Evolutionary conservation across 2,888 invertebrate genomes (phyloP), one percentile per base, ranked within the genome.

Genomic region (Sycophila texana): DNA sequence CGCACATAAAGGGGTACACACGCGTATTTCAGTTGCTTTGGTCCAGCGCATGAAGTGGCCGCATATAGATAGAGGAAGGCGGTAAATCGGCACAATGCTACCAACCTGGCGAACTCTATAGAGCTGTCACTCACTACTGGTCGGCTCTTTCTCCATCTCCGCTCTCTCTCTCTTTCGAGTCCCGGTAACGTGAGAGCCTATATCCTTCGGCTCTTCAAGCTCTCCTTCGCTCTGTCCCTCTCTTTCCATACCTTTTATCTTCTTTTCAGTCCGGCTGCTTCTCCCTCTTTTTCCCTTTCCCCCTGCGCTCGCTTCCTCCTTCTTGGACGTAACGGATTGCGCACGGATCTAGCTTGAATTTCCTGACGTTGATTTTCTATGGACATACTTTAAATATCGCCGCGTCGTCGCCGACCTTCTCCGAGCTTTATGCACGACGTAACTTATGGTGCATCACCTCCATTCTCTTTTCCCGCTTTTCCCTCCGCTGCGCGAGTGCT

Each of bases 91-190:
- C 83, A 88, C 88, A 88, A 89, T 87, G 87, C 88, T 88, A 88
- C 88, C 87, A 86, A 87, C 85, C 86, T 87, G 86, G 86, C 84
- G 85, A 86, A 85, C 86, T 86, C 88, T 88, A 89, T 89, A 89
- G 89, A 89, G 88, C 87, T 86, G 89, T 89, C 89, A 87, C 84
- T 89, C 89, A 89, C 83, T 81, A 81, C 70, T 58, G 84, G 82
- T 82, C 83, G 84, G 82, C 74, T 83, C 81, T 82, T 4, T 57
- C 55, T 39, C 30, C 55, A 4, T 47, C 13, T 20, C 12, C 67
- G 13, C 26, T 57, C 10, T 74, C 80, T 79, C 72, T 47, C 73
- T 70, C 81, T 67, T 61, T 76, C 72, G 63, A 76, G 81, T 83
- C 73, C 74, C 72, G 30, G 20, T 57, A 57, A 39, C 55, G 55